Evolutionary conservation across 64 coral and sea anemone genomes (phyloP).

Genomic region (Stylophora pistillata): DNA sequence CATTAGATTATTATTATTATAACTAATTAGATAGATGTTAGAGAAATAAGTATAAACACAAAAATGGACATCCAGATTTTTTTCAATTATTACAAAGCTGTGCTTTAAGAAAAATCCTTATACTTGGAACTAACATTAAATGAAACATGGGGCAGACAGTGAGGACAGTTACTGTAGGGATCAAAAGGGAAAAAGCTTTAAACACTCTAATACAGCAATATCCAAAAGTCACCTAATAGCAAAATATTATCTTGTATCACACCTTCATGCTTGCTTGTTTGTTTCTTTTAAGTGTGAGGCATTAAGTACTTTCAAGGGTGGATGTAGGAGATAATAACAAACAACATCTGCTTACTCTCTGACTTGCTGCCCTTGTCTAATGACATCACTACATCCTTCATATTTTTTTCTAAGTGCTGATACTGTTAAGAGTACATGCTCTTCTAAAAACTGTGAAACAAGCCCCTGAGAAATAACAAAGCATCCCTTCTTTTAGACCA

Average conservation of each 20-base stretch:
- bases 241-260: no score
- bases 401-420: slow-evolving; percentile 69
- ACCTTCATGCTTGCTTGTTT: no score
- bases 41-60: no score
- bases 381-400: slow-evolving; percentile 21
- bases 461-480: slow-evolving; percentile 7
- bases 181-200: no score
- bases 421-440: slow-evolving; percentile 39
- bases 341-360: slow-evolving; percentile 58
- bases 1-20: no score
- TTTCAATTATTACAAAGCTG: neutral
- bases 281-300: neutral
- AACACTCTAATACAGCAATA: no score
- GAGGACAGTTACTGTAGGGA: no score
- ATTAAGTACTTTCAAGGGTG: neutral
- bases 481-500: neutral
- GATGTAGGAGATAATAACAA: neutral
- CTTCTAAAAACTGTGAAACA: slow-evolving; percentile 34
- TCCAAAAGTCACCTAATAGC: no score
- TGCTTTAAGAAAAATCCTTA: no score
- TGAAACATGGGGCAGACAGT: no score
- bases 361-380: slow-evolving; percentile 51
- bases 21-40: neutral
- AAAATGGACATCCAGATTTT: neutral
- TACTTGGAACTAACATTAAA: no score